phyloP scores from a whole-genome alignment of 1,140 invertebrate genomes.

The Panonychus citri region DNA sequence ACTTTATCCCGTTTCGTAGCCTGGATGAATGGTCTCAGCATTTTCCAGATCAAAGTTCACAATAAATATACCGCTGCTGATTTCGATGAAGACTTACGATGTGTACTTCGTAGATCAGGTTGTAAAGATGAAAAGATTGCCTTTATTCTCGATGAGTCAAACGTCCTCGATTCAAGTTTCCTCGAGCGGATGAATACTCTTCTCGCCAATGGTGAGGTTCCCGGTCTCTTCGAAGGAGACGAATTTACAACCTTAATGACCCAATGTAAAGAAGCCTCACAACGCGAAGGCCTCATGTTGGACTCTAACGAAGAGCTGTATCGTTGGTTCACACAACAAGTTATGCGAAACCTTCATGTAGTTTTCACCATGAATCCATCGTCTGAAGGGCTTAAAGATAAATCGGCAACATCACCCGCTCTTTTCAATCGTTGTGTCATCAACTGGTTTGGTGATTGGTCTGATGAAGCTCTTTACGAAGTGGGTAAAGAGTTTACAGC shows the following conservation, averaged over 20 bases:
- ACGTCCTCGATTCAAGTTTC: conserved; percentile 94
- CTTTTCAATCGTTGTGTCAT: conserved; percentile 94
- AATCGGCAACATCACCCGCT: conserved; percentile 92
- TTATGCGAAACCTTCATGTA: conserved; percentile 96
- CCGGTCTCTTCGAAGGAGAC: conserved; percentile 54
- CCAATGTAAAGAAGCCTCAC: conserved; percentile 96
- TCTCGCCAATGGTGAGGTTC: conserved; percentile 93
- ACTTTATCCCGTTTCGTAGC: conserved; percentile 95
- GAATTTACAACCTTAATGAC: conserved; percentile 98
- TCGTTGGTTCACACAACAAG: conserved; percentile 87
- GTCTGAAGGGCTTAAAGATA: conserved; percentile 86
- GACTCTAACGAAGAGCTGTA: conserved; percentile 96
- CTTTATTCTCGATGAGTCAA: conserved; percentile 89
- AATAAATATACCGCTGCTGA: conserved; percentile 96
- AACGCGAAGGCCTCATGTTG: conserved; percentile 89
- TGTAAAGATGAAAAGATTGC: conserved; percentile 97
- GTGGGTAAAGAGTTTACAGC: conserved; percentile 37
- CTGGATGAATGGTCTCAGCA: conserved; percentile 97
- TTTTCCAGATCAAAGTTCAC: conserved; percentile 95
- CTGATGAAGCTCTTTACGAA: conserved; percentile 84
- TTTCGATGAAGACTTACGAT: conserved; percentile 93
- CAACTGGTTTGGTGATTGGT: conserved; percentile 99
- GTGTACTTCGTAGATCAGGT: conserved; percentile 72
- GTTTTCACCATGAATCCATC: conserved; percentile 99
- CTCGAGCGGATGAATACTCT: conserved; percentile 97